Base-by-base conservation (phyloP, 2,888 invertebrate genomes). In the Anorthoa munda region DNA sequence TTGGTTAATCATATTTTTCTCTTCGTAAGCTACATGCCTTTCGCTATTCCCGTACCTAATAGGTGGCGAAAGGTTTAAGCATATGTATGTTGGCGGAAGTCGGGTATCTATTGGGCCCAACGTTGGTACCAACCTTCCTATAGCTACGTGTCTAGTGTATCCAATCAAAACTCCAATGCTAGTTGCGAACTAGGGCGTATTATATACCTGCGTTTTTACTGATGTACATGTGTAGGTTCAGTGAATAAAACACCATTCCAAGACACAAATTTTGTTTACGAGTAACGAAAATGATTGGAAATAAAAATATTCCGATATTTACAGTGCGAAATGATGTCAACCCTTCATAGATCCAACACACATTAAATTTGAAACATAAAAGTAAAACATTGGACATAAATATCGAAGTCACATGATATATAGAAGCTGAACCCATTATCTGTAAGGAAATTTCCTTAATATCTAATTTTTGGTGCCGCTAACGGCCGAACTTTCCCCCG, bases 401-500 rank as follows among this genome's bases (percentile, higher is more conserved):
- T 79, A 84, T 86, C 67, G 76, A 86, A 83, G 77, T 87, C 72
- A 48, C 66, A 72, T 75, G 71, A 87, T 76, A 78, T 77, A 78
- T 63, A 72, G 48, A n/a, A n/a, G n/a, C n/a, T n/a, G n/a, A n/a
- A n/a, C n/a, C n/a, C n/a, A n/a, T n/a, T n/a, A n/a, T n/a, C n/a
- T n/a, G n/a, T n/a, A n/a, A n/a, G n/a, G n/a, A n/a, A 88, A 89
- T 90, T 90, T 88, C 88, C 85, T 87, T 90, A 90, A 89, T 90
- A 90, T 89, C 86, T 90, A 91, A 92, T 91, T 90, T 90, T 91
- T 92, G 89, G 87, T 86, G 85, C 86, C 85, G 84, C 84, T 91
- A 93, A 92, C 87, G 89, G 87, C 86, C 81, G 74, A 93, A 93
- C 84, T 93, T 93, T 85, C 72, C 85, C 81, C 81, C 86, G 86